phyloP scores from a whole-genome alignment of 2,113 vertebrate species.

The Tragulus kanchil region DNA sequence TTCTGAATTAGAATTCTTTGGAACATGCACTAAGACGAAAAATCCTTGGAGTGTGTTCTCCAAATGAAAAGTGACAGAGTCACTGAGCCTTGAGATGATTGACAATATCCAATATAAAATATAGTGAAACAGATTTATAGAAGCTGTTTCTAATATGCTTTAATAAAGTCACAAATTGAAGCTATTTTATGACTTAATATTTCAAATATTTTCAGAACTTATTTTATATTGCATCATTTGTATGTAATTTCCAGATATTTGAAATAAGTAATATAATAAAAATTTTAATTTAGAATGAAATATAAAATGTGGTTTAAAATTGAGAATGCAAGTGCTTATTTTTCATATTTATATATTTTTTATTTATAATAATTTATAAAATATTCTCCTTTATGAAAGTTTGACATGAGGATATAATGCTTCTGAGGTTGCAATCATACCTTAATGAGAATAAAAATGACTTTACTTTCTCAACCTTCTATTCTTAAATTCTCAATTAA shows the following conservation, averaged over 20 bases:
- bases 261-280: not conserved
- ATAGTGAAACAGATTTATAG: not conserved
- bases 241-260: not conserved
- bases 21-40: not conserved
- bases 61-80: not conserved
- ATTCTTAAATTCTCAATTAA: not conserved
- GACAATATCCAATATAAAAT: not conserved
- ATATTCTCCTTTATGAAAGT: not conserved
- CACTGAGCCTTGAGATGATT: slow-evolving; percentile 9
- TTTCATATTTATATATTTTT: not conserved
- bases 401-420: not conserved
- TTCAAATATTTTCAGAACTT: not conserved
- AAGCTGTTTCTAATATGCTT: not conserved
- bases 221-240: not conserved
- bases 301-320: not conserved
- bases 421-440: not conserved
- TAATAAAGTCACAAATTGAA: not conserved
- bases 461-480: not conserved
- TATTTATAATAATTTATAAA: not conserved
- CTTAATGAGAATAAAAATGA: not conserved
- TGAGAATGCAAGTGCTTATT: not conserved
- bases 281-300: not conserved
- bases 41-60: not conserved
- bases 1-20: not conserved
- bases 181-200: not conserved